phyloP scores from a whole-genome alignment of 2,113 vertebrate genomes.

The Benitochromis conjunctus region DNA sequence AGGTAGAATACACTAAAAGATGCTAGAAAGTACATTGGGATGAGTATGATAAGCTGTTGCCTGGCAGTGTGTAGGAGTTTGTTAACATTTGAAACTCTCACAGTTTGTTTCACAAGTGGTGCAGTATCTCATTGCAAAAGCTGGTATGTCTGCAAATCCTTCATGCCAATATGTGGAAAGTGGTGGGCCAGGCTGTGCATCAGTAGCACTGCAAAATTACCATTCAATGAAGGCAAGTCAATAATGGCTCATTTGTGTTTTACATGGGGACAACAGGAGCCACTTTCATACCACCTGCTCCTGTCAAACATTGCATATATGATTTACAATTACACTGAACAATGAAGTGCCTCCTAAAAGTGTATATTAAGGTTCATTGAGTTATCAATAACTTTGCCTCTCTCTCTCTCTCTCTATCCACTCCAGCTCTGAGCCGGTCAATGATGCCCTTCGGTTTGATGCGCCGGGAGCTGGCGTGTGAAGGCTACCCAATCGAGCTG shows the following conservation, averaged over 20 bases:
- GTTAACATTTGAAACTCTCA: conserved; percentile 52
- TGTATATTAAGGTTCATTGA: conserved; percentile 44
- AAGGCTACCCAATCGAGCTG: conserved; percentile 93
- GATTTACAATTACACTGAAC: conserved; percentile 49
- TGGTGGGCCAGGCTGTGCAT: conserved; percentile 9
- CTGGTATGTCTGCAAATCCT: conserved; percentile 26
- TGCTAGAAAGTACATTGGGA: conserved; percentile 1
- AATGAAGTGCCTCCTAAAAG: conserved; percentile 54
- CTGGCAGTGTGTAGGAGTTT: conserved; percentile 61
- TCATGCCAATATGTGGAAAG: conserved; percentile 32
- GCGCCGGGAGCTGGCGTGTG: conserved; percentile 88
- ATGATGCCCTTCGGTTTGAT: conserved; percentile 90
- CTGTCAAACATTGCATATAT: conserved; percentile 26
- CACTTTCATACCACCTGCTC: conserved; percentile 6
- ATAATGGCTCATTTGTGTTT: conserved; percentile 28
- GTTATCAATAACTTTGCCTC: conserved; percentile 54
- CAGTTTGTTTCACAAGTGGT: conserved; percentile 62
- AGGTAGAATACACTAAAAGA: conserved; percentile 3
- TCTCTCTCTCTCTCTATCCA: conserved; percentile 19
- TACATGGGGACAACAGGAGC: conserved; percentile 12
- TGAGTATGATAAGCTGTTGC: conserved; percentile 20
- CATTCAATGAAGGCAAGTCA: not conserved
- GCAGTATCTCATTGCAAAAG: conserved; percentile 36
- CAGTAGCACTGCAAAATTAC: conserved; percentile 4
- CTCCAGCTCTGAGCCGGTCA: conserved; percentile 82